A percentile compares a stretch with the other conserved stretches of the same genome.
Evolutionary conservation across 2,113 vertebrate species (phyloP).

Genomic region (Lipotes vexillifer): DNA sequence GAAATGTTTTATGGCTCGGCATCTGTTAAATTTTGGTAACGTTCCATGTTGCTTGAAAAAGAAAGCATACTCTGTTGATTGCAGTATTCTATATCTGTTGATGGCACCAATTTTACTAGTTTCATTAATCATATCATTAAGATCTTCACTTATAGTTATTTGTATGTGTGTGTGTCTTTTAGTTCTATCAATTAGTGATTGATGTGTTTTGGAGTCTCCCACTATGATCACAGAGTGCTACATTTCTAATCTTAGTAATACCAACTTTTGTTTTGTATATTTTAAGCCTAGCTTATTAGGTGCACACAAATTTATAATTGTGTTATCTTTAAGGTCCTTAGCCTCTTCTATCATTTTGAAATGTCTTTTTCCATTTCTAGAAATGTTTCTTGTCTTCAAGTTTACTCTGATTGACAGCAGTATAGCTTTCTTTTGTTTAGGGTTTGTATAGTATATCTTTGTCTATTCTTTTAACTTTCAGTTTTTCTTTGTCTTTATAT

Average conservation of each 20-base stretch:
- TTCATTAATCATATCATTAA: background rate
- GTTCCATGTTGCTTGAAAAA: background rate
- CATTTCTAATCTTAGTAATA: background rate
- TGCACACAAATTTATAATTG: background rate
- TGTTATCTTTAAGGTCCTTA: background rate
- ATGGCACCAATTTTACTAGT: background rate
- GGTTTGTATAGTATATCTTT: background rate
- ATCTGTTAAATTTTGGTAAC: background rate
- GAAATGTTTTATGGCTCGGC: background rate
- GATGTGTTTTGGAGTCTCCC: background rate
- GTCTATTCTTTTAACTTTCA: background rate
- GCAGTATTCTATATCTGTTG: background rate
- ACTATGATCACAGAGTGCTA: background rate
- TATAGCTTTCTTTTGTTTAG: background rate
- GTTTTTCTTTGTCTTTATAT: background rate
- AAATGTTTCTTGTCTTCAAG: background rate
- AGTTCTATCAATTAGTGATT: background rate
- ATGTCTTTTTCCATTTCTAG: background rate
- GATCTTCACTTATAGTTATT: background rate
- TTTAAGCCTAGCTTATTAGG: background rate
- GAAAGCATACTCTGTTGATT: background rate
- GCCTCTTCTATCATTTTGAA: background rate
- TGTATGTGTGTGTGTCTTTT: background rate
- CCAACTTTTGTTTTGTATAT: background rate
- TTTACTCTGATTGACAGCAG: background rate